Base-by-base conservation (phyloP, 2,888 invertebrate species). In the Eretmocerus hayati region DNA sequence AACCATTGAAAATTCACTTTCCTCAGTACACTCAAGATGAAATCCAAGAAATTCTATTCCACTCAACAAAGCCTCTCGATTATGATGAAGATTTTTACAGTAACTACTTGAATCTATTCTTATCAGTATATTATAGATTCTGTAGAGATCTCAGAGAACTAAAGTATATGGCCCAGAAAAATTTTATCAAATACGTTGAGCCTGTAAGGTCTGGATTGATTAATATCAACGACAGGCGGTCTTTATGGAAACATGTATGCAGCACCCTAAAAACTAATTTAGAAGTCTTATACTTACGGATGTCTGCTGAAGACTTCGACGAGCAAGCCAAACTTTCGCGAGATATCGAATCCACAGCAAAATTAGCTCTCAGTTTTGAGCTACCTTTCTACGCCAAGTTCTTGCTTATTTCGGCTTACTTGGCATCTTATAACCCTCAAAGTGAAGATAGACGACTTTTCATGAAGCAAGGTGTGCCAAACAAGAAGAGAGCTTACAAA, bases 361-460 rank as follows among this genome's bases (percentile, higher is more conserved):
- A 60, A 46, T 54, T 71, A 36, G 69, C 69, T 5, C 53, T 69
- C 39, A 83, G 82, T 43, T 77, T 89, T 26, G 88, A 90, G 62
- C 66, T 95, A 4, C 94, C 94, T 0, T 91, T 82, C 65, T 93
- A 90, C 71, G 87, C 90, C 0, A 94, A 94, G 71, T 93, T 81
- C 68, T 75, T 95, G 30, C 74, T 95, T 3, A 87, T 95, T 21
- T 90, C 94, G 6, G 87, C 92, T 1, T 95, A 90, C 67, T 74
- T 95, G 52, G 94, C 94, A 0, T 94, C 94, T 26, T 90, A 93
- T 68, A 94, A 94, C 71, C 89, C 93, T 2, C 81, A 87, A 0
- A 89, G 87, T 59, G 85, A 88, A 58, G 95, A 95, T 66, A 90
- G 87, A 63, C 75, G 87, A 39, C 74, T 94, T 37, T 94, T 92